Evolutionary conservation across 2,797 vertebrate species (phyloP).

Genomic region (Thalassophryne amazonica): DNA sequence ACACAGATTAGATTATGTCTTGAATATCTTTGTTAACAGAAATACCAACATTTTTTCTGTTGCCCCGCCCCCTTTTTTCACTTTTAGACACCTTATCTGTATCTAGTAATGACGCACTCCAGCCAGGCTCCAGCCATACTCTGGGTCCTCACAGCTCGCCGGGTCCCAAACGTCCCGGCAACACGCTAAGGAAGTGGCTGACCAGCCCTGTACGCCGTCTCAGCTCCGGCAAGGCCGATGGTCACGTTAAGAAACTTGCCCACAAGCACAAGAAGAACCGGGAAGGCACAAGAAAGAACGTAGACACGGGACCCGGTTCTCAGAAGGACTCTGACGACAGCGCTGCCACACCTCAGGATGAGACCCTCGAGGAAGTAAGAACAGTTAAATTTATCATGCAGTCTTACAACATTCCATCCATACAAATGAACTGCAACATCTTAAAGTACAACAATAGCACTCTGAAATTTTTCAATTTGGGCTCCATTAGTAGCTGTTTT

Average conservation of each 20-base stretch:
- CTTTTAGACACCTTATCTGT: slow-evolving; percentile 88
- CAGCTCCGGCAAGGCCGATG: slow-evolving; percentile 94
- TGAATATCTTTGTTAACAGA: background rate
- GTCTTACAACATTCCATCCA: too few relatives aligned
- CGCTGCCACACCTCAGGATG: slow-evolving; percentile 91
- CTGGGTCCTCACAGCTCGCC: slow-evolving; percentile 85
- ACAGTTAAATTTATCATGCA: too few relatives aligned
- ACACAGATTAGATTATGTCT: background rate
- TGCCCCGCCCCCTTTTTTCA: background rate
- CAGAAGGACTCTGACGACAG: slow-evolving; percentile 94
- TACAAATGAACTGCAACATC: too few relatives aligned
- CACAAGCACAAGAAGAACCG: slow-evolving; percentile 97
- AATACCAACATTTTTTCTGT: background rate
- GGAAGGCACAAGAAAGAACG: slow-evolving; percentile 87
- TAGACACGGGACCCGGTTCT: slow-evolving; percentile 79
- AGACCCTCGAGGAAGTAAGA: slow-evolving; percentile 90
- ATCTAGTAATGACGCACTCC: slow-evolving; percentile 92
- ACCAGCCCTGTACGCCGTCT: slow-evolving; percentile 94
- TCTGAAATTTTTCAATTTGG: too few relatives aligned
- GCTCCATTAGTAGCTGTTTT: too few relatives aligned
- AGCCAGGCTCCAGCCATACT: slow-evolving; percentile 87
- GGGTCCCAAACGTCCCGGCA: slow-evolving; percentile 92
- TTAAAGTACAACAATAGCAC: too few relatives aligned
- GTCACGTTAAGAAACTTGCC: slow-evolving; percentile 94
- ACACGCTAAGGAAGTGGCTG: slow-evolving; percentile 95